These are phyloP conservation scores for Hestina assimilis DNA, from an alignment of 1,140 invertebrate genomes.

Conservation along the genomic window DNA sequence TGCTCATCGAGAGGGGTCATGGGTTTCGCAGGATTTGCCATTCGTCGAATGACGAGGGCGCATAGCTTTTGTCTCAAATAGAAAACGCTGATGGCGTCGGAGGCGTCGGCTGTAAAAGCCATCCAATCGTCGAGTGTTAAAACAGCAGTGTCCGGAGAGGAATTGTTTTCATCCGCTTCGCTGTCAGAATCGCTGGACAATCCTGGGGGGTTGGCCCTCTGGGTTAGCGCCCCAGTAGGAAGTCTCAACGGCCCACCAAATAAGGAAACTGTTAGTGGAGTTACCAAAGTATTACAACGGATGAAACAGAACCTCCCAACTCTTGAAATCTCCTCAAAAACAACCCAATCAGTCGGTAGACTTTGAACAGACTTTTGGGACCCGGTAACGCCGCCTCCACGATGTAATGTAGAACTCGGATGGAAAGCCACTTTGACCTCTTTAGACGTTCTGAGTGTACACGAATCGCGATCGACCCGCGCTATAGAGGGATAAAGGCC, in stretches of 20 bases:
- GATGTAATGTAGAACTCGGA: constrained; percentile 84
- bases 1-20: constrained; percentile 84
- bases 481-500: constrained; percentile 94
- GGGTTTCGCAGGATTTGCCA: constrained; percentile 85
- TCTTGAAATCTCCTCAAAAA: constrained; percentile 90
- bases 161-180: constrained; percentile 75
- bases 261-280: constrained; percentile 87
- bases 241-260: constrained; percentile 86
- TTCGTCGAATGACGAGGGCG: constrained; percentile 84
- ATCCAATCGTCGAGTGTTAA: constrained; percentile 88
- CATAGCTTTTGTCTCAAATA: constrained; percentile 89
- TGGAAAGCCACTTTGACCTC: constrained; percentile 88
- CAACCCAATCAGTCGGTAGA: constrained; percentile 89
- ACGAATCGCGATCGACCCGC: constrained; percentile 75
- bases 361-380: constrained; percentile 79
- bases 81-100: constrained; percentile 83
- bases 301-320: constrained; percentile 83
- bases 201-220: constrained; percentile 67
- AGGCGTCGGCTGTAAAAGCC: constrained; percentile 84
- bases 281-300: constrained; percentile 87
- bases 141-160: constrained; percentile 53
- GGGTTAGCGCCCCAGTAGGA: constrained; percentile 63
- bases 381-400: constrained; percentile 51
- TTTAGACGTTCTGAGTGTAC: constrained; percentile 78
- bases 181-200: constrained; percentile 80